Conservation (phyloP, 2,888 invertebrate genomes). For the Tricholauxania praeusta region DNA sequence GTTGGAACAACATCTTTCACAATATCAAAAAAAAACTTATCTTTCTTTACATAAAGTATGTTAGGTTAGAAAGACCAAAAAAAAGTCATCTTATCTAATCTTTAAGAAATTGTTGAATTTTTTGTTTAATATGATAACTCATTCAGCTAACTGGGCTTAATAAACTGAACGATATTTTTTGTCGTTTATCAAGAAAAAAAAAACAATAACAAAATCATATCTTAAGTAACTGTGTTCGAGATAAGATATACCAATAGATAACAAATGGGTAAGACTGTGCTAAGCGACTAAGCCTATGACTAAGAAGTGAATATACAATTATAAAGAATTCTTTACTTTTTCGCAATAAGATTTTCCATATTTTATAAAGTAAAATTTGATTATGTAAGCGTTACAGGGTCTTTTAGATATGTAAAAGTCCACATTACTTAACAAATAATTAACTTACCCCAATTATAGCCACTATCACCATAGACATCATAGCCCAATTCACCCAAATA, state of each 20-base stretch:
- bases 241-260: conserved; percentile 20
- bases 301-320: too few species aligned
- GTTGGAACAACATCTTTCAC: neutral
- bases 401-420: too few species aligned
- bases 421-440: neutral
- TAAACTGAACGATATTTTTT: neutral
- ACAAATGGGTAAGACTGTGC: too few species aligned
- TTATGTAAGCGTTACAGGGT: too few species aligned
- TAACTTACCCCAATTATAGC: conserved; percentile 64
- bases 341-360: too few species aligned
- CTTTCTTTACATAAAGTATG: neutral
- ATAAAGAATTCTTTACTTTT: too few species aligned
- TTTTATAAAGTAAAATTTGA: too few species aligned
- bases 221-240: conserved; percentile 13
- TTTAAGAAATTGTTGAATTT: conserved; percentile 1
- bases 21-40: neutral
- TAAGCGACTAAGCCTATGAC: too few species aligned
- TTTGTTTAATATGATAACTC: neutral
- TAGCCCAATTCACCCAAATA: conserved; percentile 60
- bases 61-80: neutral
- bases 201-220: neutral
- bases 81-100: conserved; percentile 27
- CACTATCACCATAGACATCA: conserved; percentile 55
- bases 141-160: conserved; percentile 19
- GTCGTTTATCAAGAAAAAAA: neutral